A percentile compares a stretch with the other conserved stretches of the same genome.
Conservation (phyloP, 1,140 invertebrate genomes). For the Drosophila sp. region DNA sequence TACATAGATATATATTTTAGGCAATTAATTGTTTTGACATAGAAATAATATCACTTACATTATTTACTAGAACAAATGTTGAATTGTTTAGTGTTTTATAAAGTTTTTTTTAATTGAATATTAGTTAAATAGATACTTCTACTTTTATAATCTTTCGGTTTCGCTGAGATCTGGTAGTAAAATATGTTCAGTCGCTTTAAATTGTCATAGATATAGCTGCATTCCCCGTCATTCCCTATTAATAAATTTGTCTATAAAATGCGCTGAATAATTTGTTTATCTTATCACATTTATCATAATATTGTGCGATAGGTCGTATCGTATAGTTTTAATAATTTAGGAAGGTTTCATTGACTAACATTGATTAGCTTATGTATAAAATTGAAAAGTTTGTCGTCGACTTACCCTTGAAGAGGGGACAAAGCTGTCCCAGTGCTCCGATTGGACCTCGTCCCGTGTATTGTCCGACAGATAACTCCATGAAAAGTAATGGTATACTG, state of each 20-base stretch:
- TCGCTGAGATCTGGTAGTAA: too few species aligned
- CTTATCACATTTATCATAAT: constrained; percentile 9
- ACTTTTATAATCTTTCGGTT: too few species aligned
- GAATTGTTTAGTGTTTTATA: too few species aligned
- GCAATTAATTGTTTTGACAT: too few species aligned
- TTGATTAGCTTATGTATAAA: constrained; percentile 1
- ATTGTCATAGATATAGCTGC: background rate
- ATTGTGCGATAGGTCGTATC: background rate
- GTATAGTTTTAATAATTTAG: background rate
- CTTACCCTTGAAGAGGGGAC: constrained; percentile 93
- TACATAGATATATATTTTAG: too few species aligned
- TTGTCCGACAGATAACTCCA: constrained; percentile 93
- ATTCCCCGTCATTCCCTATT: background rate
- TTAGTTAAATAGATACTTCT: too few species aligned
- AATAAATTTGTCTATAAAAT: constrained; percentile 11
- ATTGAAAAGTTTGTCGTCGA: background rate
- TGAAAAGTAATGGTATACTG: constrained; percentile 92
- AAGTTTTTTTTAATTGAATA: too few species aligned
- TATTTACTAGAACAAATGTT: too few species aligned
- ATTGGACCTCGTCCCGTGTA: constrained; percentile 93
- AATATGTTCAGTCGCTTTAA: too few species aligned
- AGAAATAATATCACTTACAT: too few species aligned
- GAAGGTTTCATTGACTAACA: constrained; percentile 1
- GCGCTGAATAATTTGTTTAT: background rate
- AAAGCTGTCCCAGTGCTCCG: constrained; percentile 92